Conservation (phyloP, 2,113 vertebrate species). For the Corythoichthys intestinalis region DNA sequence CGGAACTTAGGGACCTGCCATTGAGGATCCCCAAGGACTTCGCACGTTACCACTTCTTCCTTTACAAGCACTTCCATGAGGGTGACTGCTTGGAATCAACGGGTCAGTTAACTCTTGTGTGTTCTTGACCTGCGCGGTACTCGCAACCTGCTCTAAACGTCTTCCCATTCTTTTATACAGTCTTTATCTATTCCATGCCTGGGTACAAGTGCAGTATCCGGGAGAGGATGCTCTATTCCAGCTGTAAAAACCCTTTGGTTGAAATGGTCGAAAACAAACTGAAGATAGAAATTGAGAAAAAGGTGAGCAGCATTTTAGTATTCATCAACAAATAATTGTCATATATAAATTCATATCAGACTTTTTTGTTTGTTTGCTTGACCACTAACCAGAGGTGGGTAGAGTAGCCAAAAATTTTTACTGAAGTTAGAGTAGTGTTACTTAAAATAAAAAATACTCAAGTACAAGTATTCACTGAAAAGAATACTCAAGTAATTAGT, state of each 20-base stretch:
- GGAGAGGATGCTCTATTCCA: slow-evolving; percentile 97
- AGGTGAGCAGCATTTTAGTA: slow-evolving; percentile 68
- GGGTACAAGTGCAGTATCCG: slow-evolving; percentile 92
- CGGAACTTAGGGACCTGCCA: slow-evolving; percentile 89
- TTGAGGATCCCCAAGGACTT: slow-evolving; percentile 88
- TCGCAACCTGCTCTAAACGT: not conserved
- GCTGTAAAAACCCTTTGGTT: slow-evolving; percentile 89
- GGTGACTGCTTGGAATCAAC: slow-evolving; percentile 93
- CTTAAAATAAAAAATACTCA: too few relatives aligned
- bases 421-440: too few relatives aligned
- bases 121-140: not conserved
- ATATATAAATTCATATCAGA: too few relatives aligned
- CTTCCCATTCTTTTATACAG: slow-evolving; percentile 58
- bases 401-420: too few relatives aligned
- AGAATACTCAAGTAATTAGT: too few relatives aligned
- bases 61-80: slow-evolving; percentile 94
- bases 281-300: slow-evolving; percentile 84
- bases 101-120: slow-evolving; percentile 64
- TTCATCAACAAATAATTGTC: not conserved
- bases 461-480: too few relatives aligned
- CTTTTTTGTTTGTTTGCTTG: too few relatives aligned
- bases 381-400: too few relatives aligned
- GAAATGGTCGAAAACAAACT: slow-evolving; percentile 85
- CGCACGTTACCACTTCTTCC: slow-evolving; percentile 96
- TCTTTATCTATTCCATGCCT: slow-evolving; percentile 99